Percentiles rank a stretch among this genome's conserved stretches.
phyloP scores from a whole-genome alignment of 2,113 vertebrate genomes.

The Anguilla japonica region DNA sequence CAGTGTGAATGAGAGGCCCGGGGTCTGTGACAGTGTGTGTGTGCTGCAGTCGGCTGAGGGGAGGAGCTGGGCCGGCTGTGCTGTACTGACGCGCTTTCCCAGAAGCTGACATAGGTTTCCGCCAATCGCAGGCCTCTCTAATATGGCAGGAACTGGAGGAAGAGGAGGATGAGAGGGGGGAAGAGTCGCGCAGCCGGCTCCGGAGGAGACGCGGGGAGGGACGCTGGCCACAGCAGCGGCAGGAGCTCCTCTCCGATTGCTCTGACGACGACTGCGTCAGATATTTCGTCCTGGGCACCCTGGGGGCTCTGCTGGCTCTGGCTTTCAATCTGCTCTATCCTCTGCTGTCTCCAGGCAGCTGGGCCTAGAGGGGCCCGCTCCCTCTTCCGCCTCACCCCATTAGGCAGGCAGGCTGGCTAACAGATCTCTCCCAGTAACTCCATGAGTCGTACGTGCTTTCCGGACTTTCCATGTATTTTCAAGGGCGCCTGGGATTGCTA shows the following conservation, averaged over 20 bases:
- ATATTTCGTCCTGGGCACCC: conserved; percentile 88
- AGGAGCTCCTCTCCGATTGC: conserved; percentile 68
- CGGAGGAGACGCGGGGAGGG: conserved; percentile 57
- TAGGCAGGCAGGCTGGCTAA: background rate
- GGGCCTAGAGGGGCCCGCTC: conserved; percentile 64
- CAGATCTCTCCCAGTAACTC: background rate
- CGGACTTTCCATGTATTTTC: background rate
- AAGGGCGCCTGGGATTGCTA: background rate
- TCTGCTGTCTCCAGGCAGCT: conserved; percentile 76
- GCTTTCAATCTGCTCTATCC: conserved; percentile 88
- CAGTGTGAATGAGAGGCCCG: background rate
- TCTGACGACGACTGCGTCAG: conserved; percentile 82
- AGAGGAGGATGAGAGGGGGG: conserved; percentile 81
- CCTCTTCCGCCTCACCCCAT: no score
- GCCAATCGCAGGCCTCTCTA: conserved; percentile 97
- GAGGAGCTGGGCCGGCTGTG: conserved; percentile 17
- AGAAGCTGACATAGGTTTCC: conserved; percentile 97
- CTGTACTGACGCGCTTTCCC: conserved; percentile 58
- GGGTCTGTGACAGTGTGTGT: background rate
- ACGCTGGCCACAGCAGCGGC: conserved; percentile 46
- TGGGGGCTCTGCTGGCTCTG: conserved; percentile 85
- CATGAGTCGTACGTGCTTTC: background rate
- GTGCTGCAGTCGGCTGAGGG: background rate
- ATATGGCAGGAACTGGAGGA: conserved; percentile 97
- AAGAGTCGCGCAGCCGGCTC: conserved; percentile 60